Base-by-base conservation (phyloP, 1,140 invertebrate genomes). In the Cyclina sinensis region DNA sequence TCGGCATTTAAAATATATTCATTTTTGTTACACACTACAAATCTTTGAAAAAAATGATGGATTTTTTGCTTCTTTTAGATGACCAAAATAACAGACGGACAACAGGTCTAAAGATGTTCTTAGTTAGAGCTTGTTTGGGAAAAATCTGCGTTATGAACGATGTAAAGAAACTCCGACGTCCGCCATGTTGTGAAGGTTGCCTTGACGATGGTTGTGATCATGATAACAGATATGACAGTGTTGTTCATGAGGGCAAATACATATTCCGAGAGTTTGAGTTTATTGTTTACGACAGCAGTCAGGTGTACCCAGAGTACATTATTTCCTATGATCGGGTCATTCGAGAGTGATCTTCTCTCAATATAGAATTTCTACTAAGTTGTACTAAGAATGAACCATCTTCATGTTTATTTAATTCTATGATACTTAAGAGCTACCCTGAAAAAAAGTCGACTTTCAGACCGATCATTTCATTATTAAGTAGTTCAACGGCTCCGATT, bases 111-210 rank as follows among this genome's bases (percentile, higher is more conserved):
- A 82, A 70, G 32, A 91, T 91, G 90, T 83, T 91, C 39, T 54
- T 91, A 12, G 79, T 86, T 3, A 85, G 86, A 57, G 86, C 82
- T 7, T 76, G 90, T 78, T 73, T 91, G 16, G 90, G 90, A 9
- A 89, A 87, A 24, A 90, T 91, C 5, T 86, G 87, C 59, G 27
- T 89, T 0, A 7, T 89, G 57, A 81, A 81, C 0, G 46, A 62
- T 18, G 14, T 80, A 11, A 39, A 70, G 18, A 73, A 86, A 57
- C 65, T 91, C 0, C 80, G 81, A 46, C 83, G 84, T 16, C 82
- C 90, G 0, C 90, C 90, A 43, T 91, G 90, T 78, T 86, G 81
- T 51, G 78, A 78, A n/a, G 24, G 5, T 0, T 78, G 62, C 0
- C 43, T 57, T 14, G 79, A 86, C 30, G 65, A 82, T 18, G 21